Evolutionary conservation across 2,888 invertebrate genomes (phyloP), one percentile per base, ranked within the genome.

Genomic region (Dioctria rufipes): DNA sequence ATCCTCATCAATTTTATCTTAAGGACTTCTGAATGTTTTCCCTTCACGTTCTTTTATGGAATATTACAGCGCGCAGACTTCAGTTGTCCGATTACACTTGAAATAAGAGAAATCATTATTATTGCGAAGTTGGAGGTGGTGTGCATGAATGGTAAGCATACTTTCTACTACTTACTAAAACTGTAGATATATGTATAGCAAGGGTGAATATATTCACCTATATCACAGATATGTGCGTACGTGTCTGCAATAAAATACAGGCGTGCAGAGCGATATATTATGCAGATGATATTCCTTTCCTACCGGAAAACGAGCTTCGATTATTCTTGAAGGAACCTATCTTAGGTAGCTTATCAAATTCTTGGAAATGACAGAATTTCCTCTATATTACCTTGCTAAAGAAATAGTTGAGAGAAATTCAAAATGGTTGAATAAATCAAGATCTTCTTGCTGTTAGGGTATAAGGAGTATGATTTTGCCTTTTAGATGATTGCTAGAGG

Each of bases 221-320:
- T 25, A 75, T 75, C 73, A 75, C 25, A 40, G 60, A 60, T 42
- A 58, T 75, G 73, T 75, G 60, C 58, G 73, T 75, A 75, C 73
- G 73, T 75, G 73, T 75, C 73, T 75, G 73, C 51, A 75, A 77
- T 77, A 77, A 77, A 77, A 49, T 63, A 77, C 77, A 77, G 63
- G 63, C 77, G 77, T 77, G 61, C 63, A 63, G 63, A 63, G 39
- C 49, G 46, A 77, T 77, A 46, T 77, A 63, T 77, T 63, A 77
- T 77, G 43, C 63, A 43, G 25, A 77, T 63, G 63, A 77, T 63
- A 61, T 54, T 11, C 25, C 25, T 25, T 25, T 25, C 25, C 25
- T 25, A 25, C 6, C 54, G 54, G 54, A 54, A n/a, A 54, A 54
- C 54, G 54, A n/a, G 6, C 8, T 11, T 11, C 54, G 54, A 54